Evolutionary conservation across 2,797 vertebrate genomes (phyloP), one percentile per base, ranked within the genome.

Genomic region (Eospalax fontanierii): DNA sequence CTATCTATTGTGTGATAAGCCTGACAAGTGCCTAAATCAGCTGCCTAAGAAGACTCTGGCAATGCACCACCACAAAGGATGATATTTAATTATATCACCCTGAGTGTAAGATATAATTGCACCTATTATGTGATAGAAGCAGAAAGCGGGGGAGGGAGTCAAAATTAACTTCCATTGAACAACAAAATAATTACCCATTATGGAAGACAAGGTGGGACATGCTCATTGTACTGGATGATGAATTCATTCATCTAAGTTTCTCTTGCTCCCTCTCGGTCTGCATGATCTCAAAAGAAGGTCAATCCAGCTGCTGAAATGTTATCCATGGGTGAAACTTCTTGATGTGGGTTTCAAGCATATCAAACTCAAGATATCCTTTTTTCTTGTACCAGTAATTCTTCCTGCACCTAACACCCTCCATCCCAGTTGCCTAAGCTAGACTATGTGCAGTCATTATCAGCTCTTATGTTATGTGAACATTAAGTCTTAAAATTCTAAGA

Each of bases 71-170:
- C 94, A 94, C 66, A 94, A 93, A 97, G 93, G 96, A 95, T 98
- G 97, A 98, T 98, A 98, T 97, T 98, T 97, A 98, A 97, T 97
- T 97, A 95, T 97, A 98, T 97, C 91, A 97, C 95, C 89, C 40
- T 95, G 92, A 95, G 85, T 97, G 95, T 94, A 97, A 97, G 97
- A 98, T 97, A 97, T 95, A 96, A 98, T 98, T 97, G 96, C 15
- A 63, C 94, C 97, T 97, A 91, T 95, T 98, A 91, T 96, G 94
- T 94, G 97, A 96, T 97, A 97, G 97, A 86, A 97, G 57, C 65
- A 18, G 63, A 92, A 98, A 98, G 14, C 11, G 50, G 94, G 8
- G 88, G 83, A 19, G 83, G 85, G 78, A 93, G 87, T 66, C 81
- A 95, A 97, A 97, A 97, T 98, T 95, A 98, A 95, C 79, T 97